Evolutionary conservation across 2,888 invertebrate species (phyloP).

Genomic region (Stenoptilia bipunctidactyla): DNA sequence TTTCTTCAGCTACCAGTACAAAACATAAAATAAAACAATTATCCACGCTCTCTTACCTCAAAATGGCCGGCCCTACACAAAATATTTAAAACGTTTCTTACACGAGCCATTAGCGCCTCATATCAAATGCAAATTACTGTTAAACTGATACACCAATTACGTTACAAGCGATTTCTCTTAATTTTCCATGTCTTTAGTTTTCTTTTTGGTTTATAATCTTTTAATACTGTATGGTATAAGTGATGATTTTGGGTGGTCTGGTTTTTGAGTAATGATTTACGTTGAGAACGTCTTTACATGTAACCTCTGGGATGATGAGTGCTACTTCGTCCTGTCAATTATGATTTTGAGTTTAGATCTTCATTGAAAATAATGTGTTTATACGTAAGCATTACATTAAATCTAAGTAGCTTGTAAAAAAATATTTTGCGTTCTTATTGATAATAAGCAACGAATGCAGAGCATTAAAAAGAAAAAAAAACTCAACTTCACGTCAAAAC

Average conservation of each 20-base stretch:
- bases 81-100: conserved; percentile 10
- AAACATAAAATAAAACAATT: conserved; percentile 26
- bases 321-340: too few species aligned
- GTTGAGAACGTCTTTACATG: too few species aligned
- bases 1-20: not conserved
- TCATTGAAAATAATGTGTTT: too few species aligned
- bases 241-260: conserved; percentile 69
- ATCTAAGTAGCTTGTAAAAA: too few species aligned
- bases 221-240: conserved; percentile 35
- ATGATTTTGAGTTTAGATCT: too few species aligned
- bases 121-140: conserved; percentile 59
- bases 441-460: too few species aligned
- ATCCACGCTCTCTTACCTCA: conserved; percentile 14
- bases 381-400: too few species aligned
- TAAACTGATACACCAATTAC: conserved; percentile 42
- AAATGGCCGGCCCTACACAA: conserved; percentile 1
- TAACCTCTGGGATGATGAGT: too few species aligned
- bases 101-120: conserved; percentile 57
- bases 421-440: too few species aligned
- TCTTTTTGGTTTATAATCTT: conserved; percentile 41
- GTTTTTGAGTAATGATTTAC: conserved; percentile 42
- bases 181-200: conserved; percentile 42
- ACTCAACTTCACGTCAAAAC: too few species aligned
- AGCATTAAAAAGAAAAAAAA: too few species aligned
- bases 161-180: conserved; percentile 36